phyloP scores from a whole-genome alignment of 2,797 vertebrate species.

The Choloepus didactylus region DNA sequence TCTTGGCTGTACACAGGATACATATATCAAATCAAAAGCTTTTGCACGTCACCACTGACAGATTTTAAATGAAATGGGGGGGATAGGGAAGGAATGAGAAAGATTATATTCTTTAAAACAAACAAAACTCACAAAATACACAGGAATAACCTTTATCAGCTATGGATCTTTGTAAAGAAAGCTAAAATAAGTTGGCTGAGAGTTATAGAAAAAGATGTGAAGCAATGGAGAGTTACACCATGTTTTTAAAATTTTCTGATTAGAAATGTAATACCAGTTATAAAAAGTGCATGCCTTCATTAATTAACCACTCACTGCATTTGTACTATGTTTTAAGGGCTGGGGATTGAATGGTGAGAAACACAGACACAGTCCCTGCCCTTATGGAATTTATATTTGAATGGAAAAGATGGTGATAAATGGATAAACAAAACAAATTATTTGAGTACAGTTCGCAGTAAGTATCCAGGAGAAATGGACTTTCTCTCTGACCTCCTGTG shows the following conservation, averaged over 20 bases:
- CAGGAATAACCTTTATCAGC: background rate
- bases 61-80: background rate
- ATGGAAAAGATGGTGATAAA: background rate
- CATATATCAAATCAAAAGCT: conserved; percentile 55
- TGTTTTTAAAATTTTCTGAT: background rate
- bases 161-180: conserved; percentile 20
- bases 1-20: conserved; percentile 10
- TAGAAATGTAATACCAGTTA: background rate
- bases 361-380: background rate
- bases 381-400: conserved; percentile 31
- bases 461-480: background rate
- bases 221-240: background rate
- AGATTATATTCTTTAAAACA: conserved; percentile 16
- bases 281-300: background rate
- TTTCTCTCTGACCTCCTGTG: conserved; percentile 8
- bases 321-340: background rate
- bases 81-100: background rate
- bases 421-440: conserved; percentile 35
- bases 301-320: background rate
- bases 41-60: background rate
- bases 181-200: background rate
- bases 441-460: background rate
- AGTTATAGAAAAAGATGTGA: conserved; percentile 23
- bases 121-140: conserved; percentile 12
- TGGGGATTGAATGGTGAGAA: conserved; percentile 1